Evolutionary conservation across 1,140 invertebrate species (phyloP).

Genomic region (Microplitis demolitor): DNA sequence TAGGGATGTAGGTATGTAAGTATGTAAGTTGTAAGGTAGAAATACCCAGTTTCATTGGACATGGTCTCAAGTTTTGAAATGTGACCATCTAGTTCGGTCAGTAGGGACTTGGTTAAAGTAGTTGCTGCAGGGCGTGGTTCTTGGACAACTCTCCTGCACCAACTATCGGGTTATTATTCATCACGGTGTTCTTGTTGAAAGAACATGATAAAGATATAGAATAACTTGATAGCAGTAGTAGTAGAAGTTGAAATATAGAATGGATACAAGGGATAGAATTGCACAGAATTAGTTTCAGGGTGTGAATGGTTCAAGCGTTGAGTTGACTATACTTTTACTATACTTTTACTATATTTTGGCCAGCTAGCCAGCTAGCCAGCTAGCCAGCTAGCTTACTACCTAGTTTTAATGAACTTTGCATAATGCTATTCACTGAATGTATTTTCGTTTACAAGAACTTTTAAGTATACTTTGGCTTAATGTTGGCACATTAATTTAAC

Average conservation of each 20-base stretch:
- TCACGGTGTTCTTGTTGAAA: neutral
- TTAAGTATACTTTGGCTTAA: neutral
- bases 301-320: conserved; percentile 8
- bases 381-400: neutral
- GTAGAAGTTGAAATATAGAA: too few species aligned
- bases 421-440: conserved; percentile 32
- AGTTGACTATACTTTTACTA: too few species aligned
- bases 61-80: conserved; percentile 2
- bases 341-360: too few species aligned
- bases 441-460: neutral
- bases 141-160: neutral
- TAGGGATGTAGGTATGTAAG: too few species aligned
- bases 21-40: neutral
- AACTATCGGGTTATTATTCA: conserved; percentile 16
- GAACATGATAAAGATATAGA: neutral
- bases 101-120: neutral
- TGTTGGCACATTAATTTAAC: conserved; percentile 10
- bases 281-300: neutral
- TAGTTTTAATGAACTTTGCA: conserved; percentile 45
- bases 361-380: too few species aligned
- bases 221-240: neutral
- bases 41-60: neutral
- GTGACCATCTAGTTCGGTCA: neutral
- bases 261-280: neutral
- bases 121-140: conserved; percentile 19